Evolutionary conservation across 2,888 invertebrate genomes (phyloP), one percentile per base, ranked within the genome.

Genomic region (Mermis nigrescens): DNA sequence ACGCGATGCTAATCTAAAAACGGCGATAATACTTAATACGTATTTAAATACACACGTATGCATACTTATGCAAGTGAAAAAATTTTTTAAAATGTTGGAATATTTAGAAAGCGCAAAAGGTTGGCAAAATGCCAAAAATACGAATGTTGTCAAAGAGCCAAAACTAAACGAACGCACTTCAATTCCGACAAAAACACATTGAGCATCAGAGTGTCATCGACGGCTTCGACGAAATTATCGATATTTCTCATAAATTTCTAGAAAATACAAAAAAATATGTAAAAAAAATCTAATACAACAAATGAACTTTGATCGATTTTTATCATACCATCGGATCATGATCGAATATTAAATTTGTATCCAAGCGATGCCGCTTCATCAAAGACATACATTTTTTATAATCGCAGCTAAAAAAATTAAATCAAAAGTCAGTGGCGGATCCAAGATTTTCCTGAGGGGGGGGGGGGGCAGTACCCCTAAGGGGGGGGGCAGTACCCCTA

Each of bases 301-400:
- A n/a, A n/a, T n/a, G n/a, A n/a, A n/a, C n/a, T n/a, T n/a, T n/a
- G n/a, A n/a, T n/a, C n/a, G n/a, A n/a, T n/a, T 38, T 38, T 38
- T 12, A 12, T 19, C 7, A 12, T 38, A 79, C 76, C 26, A 76
- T 67, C 1, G 85, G 82, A 73, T 86, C 77, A 70, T 91, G 84
- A 75, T 94, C 94, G 70, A 83, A 82, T 27, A 92, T 78, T 31
- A 92, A 78, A 75, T 92, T 92, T 64, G 88, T 78, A 76, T 91
- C 87, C 48, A 95, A 84, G 63, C 89, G 82, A 69, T 92, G 79
- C 80, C 72, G 84, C 80, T 69, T 81, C 79, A 91, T 82, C 57
- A 86, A 74, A 64, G 81, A 79, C 72, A 91, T 83, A 0, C 87
- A 90, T 62, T 79, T 76, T 58, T 76, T 70, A 74, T 85, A 91